Evolutionary conservation across 2,797 vertebrate species (phyloP), one percentile per base, ranked within the genome.

Genomic region (Tragopan temminckii): DNA sequence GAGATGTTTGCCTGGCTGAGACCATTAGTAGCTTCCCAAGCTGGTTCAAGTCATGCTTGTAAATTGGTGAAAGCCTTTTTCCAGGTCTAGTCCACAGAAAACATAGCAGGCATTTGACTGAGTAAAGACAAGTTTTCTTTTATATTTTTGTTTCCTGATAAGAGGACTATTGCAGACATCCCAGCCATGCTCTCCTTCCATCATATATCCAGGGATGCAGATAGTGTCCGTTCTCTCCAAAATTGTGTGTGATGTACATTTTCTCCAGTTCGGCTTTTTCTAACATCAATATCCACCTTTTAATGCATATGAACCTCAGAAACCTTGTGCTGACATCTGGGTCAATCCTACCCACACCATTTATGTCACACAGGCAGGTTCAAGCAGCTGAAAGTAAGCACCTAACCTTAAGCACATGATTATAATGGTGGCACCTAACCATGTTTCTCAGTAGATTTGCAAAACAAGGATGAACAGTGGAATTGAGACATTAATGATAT

Each of bases 211-310:
- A 2, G 15, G 33, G 36, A 53, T 13, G 11, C 31, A 58, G 42
- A 42, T 9, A 11, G n/a, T 5, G 23, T 31, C 35, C 18, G 15
- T 9, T 68, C 78, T 50, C 46, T 86, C 24, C 38, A 84, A 64
- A 80, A 88, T 31, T 6, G 14, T 1, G 6, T 3, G 3, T 0
- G 0, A 43, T 0, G 1, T 33, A 6, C 6, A 29, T 20, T 61
- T 84, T 66, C 59, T 79, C 25, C 35, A 38, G 31, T 33, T 75
- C 35, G 9, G 31, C n/a, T 68, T 83, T 81, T 85, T 63, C 33
- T 59, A n/a, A 11, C 5, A 43, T 0, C 0, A 10, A 29, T 36
- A 68, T 29, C 19, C 12, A 17, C 20, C 5, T 64, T 85, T 63
- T 53, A 69, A 62, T 29, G 24, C 3, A 12, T 6, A 18, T 31